These are phyloP conservation scores for Erebia epiphron DNA, from an alignment of 2,888 invertebrate genomes.

Conservation along the genomic window DNA sequence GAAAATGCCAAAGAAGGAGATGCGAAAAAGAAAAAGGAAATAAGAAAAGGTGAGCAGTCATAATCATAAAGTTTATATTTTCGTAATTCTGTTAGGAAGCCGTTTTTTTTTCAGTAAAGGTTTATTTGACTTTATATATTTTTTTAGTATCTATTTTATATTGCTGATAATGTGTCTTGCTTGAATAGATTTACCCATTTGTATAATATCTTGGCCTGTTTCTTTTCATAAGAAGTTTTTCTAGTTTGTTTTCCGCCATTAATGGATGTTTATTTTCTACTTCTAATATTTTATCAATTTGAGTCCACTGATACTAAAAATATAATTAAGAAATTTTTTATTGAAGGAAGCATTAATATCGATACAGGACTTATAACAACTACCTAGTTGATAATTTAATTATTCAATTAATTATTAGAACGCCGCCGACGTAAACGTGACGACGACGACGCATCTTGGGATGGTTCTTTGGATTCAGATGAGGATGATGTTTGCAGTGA, in stretches of 20 bases:
- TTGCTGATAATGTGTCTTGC: no score
- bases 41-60: constrained; percentile 32
- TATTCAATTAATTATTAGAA: not conserved
- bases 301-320: no score
- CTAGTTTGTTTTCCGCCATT: not conserved
- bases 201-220: not conserved
- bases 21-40: constrained; percentile 26
- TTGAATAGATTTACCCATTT: not conserved
- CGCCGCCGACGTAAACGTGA: constrained; percentile 57
- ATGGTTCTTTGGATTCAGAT: constrained; percentile 80
- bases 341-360: no score
- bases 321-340: no score
- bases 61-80: not conserved
- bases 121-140: no score
- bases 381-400: not conserved
- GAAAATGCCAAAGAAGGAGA: not conserved
- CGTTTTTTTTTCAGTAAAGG: no score
- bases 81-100: no score
- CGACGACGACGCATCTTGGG: constrained; percentile 83
- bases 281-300: not conserved
- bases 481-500: constrained; percentile 72
- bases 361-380: no score
- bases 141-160: no score
- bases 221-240: not conserved
- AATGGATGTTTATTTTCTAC: not conserved